Conservation (phyloP, 2,797 vertebrate genomes). For the Crocodylus rhombifer region DNA sequence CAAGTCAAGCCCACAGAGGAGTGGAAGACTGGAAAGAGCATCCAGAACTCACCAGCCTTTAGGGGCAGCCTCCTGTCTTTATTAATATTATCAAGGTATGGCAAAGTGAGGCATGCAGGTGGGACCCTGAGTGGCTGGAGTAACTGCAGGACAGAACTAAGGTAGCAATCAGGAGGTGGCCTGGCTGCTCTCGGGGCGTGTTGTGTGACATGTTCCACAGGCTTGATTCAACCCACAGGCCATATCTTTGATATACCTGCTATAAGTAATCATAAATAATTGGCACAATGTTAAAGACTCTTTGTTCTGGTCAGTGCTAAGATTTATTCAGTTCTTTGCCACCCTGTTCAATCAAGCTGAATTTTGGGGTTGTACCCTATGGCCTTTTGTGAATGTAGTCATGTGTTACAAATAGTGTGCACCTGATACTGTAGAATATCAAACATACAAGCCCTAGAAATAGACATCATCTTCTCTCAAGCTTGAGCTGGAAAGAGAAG, state of each 20-base stretch:
- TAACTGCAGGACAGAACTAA: no score
- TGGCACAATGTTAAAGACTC: not conserved
- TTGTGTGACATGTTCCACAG: no score
- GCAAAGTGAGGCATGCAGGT: no score
- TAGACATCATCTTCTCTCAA: not conserved
- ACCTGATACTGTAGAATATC: not conserved
- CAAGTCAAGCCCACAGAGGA: no score
- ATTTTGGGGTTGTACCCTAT: accelerated
- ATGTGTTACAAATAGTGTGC: not conserved
- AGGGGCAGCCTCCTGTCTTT: no score
- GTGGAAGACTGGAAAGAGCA: not conserved
- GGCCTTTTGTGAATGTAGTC: not conserved
- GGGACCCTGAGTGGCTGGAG: no score
- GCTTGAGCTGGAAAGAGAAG: not conserved
- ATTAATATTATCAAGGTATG: no score
- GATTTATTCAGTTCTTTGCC: not conserved
- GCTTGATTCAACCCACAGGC: no score
- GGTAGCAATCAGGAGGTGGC: no score
- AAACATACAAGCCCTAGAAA: not conserved
- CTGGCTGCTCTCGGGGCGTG: no score
- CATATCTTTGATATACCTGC: no score
- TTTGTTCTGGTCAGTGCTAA: not conserved
- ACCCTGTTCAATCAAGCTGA: not conserved
- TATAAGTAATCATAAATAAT: not conserved
- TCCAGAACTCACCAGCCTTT: not conserved